A percentile compares a stretch with the other conserved stretches of the same genome.
phyloP scores from a whole-genome alignment of 2,888 invertebrate genomes.

The Galeruca laticollis region DNA sequence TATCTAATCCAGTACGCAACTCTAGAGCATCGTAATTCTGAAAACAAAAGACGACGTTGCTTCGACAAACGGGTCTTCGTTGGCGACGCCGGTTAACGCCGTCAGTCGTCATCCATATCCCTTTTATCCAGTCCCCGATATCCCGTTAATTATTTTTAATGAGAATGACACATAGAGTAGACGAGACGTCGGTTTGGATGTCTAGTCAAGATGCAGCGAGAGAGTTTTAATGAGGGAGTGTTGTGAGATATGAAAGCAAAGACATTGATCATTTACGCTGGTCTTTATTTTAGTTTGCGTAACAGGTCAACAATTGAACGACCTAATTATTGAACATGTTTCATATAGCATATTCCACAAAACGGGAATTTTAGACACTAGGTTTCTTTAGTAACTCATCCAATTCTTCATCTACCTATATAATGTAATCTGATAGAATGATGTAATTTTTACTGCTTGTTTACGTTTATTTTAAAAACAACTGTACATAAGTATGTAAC shows the following conservation, averaged over 20 bases:
- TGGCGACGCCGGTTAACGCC: slow-evolving; percentile 24
- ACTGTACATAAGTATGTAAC: no score
- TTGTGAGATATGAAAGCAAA: not conserved
- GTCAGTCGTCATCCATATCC: slow-evolving; percentile 38
- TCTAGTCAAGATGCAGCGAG: slow-evolving; percentile 16
- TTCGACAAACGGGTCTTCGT: slow-evolving; percentile 26
- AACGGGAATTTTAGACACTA: no score
- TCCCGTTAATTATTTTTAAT: slow-evolving; percentile 51
- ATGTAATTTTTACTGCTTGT: no score
- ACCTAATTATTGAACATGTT: no score
- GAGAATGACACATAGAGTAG: slow-evolving; percentile 38
- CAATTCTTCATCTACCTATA: no score
- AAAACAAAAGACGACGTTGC: slow-evolving; percentile 29
- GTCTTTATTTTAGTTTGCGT: not conserved
- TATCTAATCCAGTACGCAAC: not conserved
- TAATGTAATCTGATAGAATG: no score
- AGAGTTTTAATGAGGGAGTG: slow-evolving; percentile 15
- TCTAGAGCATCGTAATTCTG: slow-evolving; percentile 12
- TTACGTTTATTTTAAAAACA: no score
- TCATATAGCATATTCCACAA: no score
- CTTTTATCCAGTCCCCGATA: slow-evolving; percentile 42
- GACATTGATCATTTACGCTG: not conserved
- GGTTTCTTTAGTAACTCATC: no score
- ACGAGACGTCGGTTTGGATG: slow-evolving; percentile 23
- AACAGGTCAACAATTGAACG: no score